Conservation (phyloP, 2,888 invertebrate species). For the Allacma fusca region DNA sequence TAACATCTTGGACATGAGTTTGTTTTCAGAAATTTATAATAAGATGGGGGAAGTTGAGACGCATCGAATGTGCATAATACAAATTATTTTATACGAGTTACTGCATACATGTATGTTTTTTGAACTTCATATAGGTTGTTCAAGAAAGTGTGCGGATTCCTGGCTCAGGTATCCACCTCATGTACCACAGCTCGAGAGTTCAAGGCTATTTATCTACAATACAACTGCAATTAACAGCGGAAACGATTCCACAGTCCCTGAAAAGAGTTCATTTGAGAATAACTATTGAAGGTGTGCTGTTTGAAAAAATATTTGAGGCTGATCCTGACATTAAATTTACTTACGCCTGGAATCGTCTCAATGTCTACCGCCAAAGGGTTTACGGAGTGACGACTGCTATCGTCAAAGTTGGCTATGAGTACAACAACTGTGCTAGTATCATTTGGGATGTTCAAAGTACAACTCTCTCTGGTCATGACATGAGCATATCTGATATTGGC, state of each 20-base stretch:
- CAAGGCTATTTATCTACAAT: slow-evolving; percentile 93
- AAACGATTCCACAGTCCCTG: slow-evolving; percentile 79
- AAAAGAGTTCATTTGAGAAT: slow-evolving; percentile 91
- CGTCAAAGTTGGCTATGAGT: slow-evolving; percentile 96
- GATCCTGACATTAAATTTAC: slow-evolving; percentile 96
- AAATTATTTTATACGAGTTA: no score
- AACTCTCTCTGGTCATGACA: slow-evolving; percentile 92
- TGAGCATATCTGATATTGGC: slow-evolving; percentile 95
- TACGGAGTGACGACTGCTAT: slow-evolving; percentile 95
- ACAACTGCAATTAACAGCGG: slow-evolving; percentile 88
- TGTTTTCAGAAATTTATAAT: no score
- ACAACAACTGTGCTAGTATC: slow-evolving; percentile 87
- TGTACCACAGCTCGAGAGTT: slow-evolving; percentile 94
- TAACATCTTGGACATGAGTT: no score
- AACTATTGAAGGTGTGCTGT: slow-evolving; percentile 92
- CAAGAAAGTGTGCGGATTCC: slow-evolving; percentile 95
- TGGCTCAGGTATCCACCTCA: slow-evolving; percentile 92
- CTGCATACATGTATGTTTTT: no score
- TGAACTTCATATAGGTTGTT: slow-evolving; percentile 74
- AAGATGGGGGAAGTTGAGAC: no score
- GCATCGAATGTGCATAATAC: no score
- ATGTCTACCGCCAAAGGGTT: slow-evolving; percentile 94
- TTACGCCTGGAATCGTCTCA: slow-evolving; percentile 95
- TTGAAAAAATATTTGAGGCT: slow-evolving; percentile 92
- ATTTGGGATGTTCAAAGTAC: slow-evolving; percentile 97